Base-by-base conservation (phyloP, 2,797 vertebrate genomes). In the Gadopsis bispinosus region DNA sequence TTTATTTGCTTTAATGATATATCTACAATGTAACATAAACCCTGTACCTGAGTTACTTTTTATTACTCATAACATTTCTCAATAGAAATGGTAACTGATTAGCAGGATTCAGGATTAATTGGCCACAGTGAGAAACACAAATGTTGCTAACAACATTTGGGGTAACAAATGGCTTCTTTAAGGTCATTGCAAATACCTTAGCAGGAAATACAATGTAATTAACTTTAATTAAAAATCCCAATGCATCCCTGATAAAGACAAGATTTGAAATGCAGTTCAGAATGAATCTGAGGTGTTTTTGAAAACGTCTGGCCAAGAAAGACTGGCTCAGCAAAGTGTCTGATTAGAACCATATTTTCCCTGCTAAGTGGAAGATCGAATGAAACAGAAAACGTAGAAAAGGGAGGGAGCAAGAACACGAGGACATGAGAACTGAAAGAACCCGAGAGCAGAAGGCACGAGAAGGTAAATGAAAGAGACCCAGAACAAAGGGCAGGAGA, bases 341-440 rank as follows among this genome's bases (percentile, higher is more conserved):
- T 92, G 90, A 94, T 94, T 90, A 75, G 81, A 91, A 88, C 77
- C 88, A 89, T 83, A 87, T 88, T 91, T 90, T 81, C 76, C 77
- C 66, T 66, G 81, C 88, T 88, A 91, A 88, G 86, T 92, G 61
- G 53, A 70, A 81, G 69, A 85, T 81, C 14, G 48, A 88, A 33
- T 69, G 50, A 79, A 83, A 74, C 50, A 73, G 53, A 86, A 73
- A 80, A 73, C 14, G 19, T 19, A 65, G 61, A 20, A 72, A 76
- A 77, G 29, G 64, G 39, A 59, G 47, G 75, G 60, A 73, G 61
- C 2, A n/a, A 63, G 67, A 59, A 59, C 29, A 71, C 5, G 4
- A 70, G 81, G 72, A 86, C 47, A 62, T 41, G 47, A 54, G 72
- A 65, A 67, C 13, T 41, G 58, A 80, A 80, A 48, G 66, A 86